These are phyloP conservation scores for Caenorhabditis japonica DNA, from an alignment of 2,888 invertebrate species.

Conservation along the genomic window DNA sequence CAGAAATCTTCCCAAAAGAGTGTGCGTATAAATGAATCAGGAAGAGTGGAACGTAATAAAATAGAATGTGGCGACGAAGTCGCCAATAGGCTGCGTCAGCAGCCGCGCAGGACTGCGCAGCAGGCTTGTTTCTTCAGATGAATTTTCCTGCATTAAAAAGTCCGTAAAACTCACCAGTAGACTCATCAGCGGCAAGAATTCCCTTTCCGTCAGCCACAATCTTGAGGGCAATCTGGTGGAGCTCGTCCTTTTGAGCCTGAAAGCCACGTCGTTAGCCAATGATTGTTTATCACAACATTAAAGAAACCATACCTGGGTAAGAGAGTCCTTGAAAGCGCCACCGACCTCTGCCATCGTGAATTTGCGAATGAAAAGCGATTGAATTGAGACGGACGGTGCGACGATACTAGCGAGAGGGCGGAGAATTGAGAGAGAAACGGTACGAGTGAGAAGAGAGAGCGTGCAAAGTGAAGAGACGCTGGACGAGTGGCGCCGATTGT, in stretches of 20 bases:
- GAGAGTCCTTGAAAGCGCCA: conserved; percentile 69
- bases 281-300: conserved; percentile 2
- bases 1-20: conserved; percentile 1
- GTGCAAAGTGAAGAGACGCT: conserved; percentile 4
- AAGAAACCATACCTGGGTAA: conserved; percentile 55
- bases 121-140: not conserved
- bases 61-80: too few relatives aligned
- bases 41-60: too few relatives aligned
- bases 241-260: conserved; percentile 61
- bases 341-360: conserved; percentile 73
- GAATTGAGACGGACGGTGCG: conserved; percentile 42
- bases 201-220: conserved; percentile 71
- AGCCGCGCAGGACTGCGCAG: too few relatives aligned
- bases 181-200: conserved; percentile 73
- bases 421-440: conserved; percentile 25
- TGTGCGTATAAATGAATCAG: too few relatives aligned
- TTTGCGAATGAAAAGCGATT: conserved; percentile 38
- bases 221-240: conserved; percentile 63
- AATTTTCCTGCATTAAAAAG: too few relatives aligned
- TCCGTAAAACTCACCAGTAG: conserved; percentile 56
- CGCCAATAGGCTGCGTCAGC: too few relatives aligned
- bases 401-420: conserved; percentile 9
- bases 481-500: conserved; percentile 13
- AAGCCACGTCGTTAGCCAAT: conserved; percentile 6
- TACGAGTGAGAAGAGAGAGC: conserved; percentile 15